Conservation (phyloP, 2,797 vertebrate species). For the Ataeniobius toweri region DNA sequence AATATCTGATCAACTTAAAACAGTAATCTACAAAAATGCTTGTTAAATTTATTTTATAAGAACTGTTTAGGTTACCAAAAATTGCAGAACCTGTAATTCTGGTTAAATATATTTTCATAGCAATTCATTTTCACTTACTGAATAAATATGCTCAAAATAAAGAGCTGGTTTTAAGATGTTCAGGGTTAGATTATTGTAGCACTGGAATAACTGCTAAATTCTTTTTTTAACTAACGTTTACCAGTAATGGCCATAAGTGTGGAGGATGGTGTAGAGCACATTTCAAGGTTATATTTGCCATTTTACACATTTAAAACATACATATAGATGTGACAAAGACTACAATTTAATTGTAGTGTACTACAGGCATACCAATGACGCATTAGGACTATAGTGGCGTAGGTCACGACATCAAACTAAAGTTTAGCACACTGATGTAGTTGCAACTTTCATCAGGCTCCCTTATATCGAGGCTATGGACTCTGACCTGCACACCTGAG, state of each 20-base stretch:
- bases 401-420: constrained; percentile 30
- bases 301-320: background rate
- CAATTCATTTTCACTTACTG: background rate
- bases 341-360: background rate
- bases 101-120: background rate
- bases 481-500: constrained; percentile 64
- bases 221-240: background rate
- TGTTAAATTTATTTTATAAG: background rate
- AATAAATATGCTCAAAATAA: background rate
- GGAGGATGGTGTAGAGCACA: background rate
- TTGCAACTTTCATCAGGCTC: constrained; percentile 46
- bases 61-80: background rate
- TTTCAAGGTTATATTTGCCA: background rate
- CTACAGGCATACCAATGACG: constrained; percentile 2
- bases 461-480: constrained; percentile 26
- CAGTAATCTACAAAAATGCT: background rate
- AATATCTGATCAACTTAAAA: background rate
- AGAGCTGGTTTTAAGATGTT: background rate
- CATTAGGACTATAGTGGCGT: background rate
- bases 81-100: background rate
- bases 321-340: background rate
- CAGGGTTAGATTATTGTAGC: background rate
- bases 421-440: constrained; percentile 34
- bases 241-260: background rate
- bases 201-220: background rate